Evolutionary conservation across 2,888 invertebrate species (phyloP).

Genomic region (Cylindroiulus punctatus): DNA sequence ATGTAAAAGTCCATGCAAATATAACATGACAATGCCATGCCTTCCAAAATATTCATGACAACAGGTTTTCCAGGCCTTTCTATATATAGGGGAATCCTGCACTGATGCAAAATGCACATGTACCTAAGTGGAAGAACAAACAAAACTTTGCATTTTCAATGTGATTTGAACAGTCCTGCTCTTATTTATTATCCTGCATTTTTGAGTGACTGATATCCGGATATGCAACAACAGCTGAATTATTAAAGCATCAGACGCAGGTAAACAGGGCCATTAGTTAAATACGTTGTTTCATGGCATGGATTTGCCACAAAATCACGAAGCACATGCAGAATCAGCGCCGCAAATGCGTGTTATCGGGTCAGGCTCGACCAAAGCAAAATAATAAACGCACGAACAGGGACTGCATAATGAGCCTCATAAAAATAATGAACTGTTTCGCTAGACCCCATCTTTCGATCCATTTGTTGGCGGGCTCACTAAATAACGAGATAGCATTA

Average conservation of each 20-base stretch:
- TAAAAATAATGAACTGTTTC: conserved; percentile 29
- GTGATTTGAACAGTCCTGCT: too few species aligned
- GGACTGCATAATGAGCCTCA: conserved; percentile 38
- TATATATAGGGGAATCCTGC: too few species aligned
- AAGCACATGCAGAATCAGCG: not conserved
- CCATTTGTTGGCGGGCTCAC: not conserved
- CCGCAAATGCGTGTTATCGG: not conserved
- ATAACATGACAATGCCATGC: too few species aligned
- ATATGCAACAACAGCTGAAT: not conserved
- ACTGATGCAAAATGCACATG: too few species aligned
- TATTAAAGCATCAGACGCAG: not conserved
- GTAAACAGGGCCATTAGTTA: not conserved
- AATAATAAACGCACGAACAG: conserved; percentile 38
- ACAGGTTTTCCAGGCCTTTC: too few species aligned
- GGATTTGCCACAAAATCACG: not conserved
- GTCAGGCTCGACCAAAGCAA: conserved; percentile 11
- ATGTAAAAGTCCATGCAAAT: too few species aligned
- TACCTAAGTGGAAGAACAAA: too few species aligned
- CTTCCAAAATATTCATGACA: too few species aligned
- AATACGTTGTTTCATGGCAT: not conserved
- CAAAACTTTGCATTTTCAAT: too few species aligned
- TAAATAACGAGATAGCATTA: conserved; percentile 15
- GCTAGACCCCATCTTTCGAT: not conserved
- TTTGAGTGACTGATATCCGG: too few species aligned
- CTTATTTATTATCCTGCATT: too few species aligned